Evolutionary conservation across 2,113 vertebrate species (phyloP), one percentile per base, ranked within the genome.

Genomic region (Sciurus niger): DNA sequence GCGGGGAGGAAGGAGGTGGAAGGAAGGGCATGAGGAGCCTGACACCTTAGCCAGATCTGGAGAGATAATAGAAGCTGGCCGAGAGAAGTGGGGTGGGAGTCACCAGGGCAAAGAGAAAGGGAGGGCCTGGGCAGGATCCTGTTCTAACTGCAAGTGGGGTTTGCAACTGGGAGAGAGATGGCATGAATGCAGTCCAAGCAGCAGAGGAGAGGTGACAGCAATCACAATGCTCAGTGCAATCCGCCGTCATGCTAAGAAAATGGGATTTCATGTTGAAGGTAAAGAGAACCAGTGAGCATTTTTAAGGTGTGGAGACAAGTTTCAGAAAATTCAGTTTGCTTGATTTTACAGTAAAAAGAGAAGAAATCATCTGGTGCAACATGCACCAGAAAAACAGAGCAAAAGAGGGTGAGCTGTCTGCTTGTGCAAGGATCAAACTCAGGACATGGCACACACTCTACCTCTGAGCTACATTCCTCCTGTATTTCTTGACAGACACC

Each of bases 121-220:
- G 84, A 32, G 8, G 17, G 18, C 7, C 5, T 28, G 24, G 53
- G 55, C 8, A 8, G 40, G 51, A 24, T 3, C 30, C 68, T 46
- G 3, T 8, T 32, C 51, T 51, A 40, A 16, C 51, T 2, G 28
- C 51, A 40, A 2, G 43, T 22, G 0, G 22, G 46, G 46, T 1
- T 1, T 20, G 4, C 30, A 12, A 18, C 12, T 6, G 30, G 20
- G 46, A 48, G 28, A 18, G 83, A 30, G 4, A 53, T 24, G 24
- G 24, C 30, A 3, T 4, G 40, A 25, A 40, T 0, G 3, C 18
- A 13, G 65, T 32, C 13, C 8, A 1, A 20, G 32, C 4, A 32
- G 16, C 0, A 16, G 32, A n/a, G 14, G 9, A 77, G 34, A 65
- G 7, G 46, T 20, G 8, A 14, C 0, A 0, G 6, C 22, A 11